phyloP scores from a whole-genome alignment of 2,888 invertebrate species.

The Mayetiola destructor region DNA sequence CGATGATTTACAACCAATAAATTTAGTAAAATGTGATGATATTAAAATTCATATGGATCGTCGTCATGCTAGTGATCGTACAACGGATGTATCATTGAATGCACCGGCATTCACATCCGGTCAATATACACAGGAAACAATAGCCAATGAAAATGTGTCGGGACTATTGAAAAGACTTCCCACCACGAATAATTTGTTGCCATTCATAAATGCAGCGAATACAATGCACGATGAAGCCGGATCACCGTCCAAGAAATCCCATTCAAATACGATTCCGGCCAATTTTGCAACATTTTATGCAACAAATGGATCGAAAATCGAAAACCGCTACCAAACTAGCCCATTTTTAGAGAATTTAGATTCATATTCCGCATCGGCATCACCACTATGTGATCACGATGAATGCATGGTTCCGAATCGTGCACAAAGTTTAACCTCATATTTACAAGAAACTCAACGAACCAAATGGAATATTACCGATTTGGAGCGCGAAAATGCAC shows the following conservation, averaged over 20 bases:
- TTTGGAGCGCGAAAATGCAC: slow-evolving; percentile 71
- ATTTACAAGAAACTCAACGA: slow-evolving; percentile 56
- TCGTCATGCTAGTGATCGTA: neutral
- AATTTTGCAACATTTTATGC: slow-evolving; percentile 29
- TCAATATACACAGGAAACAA: too few species aligned
- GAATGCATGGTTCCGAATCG: slow-evolving; percentile 36
- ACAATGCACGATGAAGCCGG: neutral
- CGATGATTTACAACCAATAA: neutral
- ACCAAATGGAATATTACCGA: slow-evolving; percentile 52
- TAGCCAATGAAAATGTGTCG: neutral
- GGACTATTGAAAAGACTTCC: neutral
- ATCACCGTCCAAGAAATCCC: neutral
- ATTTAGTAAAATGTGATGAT: slow-evolving; percentile 31
- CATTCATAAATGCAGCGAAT: neutral
- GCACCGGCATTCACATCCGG: too few species aligned
- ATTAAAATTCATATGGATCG: slow-evolving; percentile 34
- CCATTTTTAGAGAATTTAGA: slow-evolving; percentile 21
- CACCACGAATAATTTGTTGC: neutral
- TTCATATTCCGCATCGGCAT: slow-evolving; percentile 19
- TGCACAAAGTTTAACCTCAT: slow-evolving; percentile 58
- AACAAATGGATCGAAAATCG: slow-evolving; percentile 29
- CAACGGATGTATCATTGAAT: too few species aligned
- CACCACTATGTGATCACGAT: neutral
- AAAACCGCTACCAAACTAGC: slow-evolving; percentile 18
- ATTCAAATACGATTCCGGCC: slow-evolving; percentile 17